Evolutionary conservation across 1,140 invertebrate genomes (phyloP), one percentile per base, ranked within the genome.

Genomic region (Ceratosolen fusciceps): DNA sequence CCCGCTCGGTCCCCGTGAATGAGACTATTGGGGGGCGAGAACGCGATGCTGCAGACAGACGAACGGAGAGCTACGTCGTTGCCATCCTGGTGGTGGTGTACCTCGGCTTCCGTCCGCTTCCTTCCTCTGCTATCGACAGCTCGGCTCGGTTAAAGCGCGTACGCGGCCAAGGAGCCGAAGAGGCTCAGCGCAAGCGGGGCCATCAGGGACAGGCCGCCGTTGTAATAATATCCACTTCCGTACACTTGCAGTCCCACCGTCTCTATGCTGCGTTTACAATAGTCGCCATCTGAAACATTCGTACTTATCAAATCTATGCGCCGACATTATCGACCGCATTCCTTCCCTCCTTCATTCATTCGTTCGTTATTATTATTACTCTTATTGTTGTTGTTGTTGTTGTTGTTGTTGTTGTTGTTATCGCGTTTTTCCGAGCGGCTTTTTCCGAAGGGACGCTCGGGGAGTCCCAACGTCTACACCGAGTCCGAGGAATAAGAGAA

Each of bases 231-330:
- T 14, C 95, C 95, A 47, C 75, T 88, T 1, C 95, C 95, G 83
- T 93, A 95, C 0, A 96, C 94, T 86, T 96, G 94, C 0, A 96
- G 90, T 68, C 95, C 95, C 0, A 95, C 95, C 0, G 95, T 96
- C 84, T 96, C 94, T 80, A 96, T 95, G 86, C 95, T 96, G 77
- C 95, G 93, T 83, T 96, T 96, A 87, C 95, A 96, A 84, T 96
- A 96, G 85, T 96, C 95, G 0, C 95, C 95, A 85, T 96, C 92
- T 92, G 87, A 24, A 91, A 90, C 24, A 67, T 58, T 58, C 1
- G 21, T 65, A 10, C 14, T 62, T 62, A 16, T 52, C 10, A 19
- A 52, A 52, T 52, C 9, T 52, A 52, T 52, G 2, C 49, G 49
- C 21, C 4, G 12, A n/a, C n/a, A n/a, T n/a, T n/a, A n/a, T n/a